Evolutionary conservation across 1,140 invertebrate species (phyloP), one percentile per base, ranked within the genome.

Genomic region (Goniozus legneri): DNA sequence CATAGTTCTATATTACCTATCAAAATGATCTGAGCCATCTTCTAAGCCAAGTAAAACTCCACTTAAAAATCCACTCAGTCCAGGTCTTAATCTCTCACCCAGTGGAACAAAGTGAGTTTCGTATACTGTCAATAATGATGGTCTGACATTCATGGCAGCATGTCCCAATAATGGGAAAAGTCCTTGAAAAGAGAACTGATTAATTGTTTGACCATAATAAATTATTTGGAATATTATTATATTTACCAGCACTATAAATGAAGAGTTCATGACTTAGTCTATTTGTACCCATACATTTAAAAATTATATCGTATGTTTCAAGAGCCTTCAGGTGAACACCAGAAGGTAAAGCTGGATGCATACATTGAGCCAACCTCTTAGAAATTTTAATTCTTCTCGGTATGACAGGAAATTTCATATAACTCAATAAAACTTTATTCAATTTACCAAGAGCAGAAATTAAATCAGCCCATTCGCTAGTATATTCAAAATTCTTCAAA

Each of bases 391-490:
- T 88, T 53, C 89, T 78, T 54, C 92, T 82, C 21, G 94, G 94
- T 61, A 97, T 92, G n/a, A 94, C 85, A 47, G 84, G 84, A 75
- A 86, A 94, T 71, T 92, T 92, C 56, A 83, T 82, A 79, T 92
- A 84, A 65, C 78, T 82, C 37, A 79, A 66, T 46, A 87, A 78
- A 14, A 93, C 92, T 81, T 95, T 96, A 66, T 92, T 93, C 13
- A 97, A 78, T 80, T 96, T 97, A 50, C 87, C 89, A 34, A 97
- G 72, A 15, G 92, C 91, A 41, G 91, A 89, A 58, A 97, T 96
- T 18, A 97, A 77, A 78, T 97, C 94, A 49, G 93, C 90, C 93
- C 94, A 97, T 83, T 96, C 94, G 62, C 88, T 92, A 15, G 92
- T 93, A 60, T 89, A 92, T 64, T 96, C 94, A 79, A 97, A 97